Base-by-base conservation (phyloP, 2,888 invertebrate genomes). In the Cataglyphis rosenhaueri region DNA sequence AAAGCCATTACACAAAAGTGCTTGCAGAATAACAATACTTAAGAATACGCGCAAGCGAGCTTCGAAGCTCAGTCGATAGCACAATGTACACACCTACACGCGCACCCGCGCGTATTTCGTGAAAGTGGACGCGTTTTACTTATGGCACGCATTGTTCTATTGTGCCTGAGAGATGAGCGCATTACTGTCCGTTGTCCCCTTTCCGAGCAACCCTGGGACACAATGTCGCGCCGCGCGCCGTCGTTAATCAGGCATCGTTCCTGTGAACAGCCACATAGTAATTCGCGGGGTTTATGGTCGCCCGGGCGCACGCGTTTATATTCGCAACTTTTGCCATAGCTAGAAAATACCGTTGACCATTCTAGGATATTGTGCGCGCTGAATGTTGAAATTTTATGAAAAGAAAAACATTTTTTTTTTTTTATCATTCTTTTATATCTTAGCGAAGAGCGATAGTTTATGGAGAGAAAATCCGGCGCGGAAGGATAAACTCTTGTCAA, bases 121-220 rank as follows among this genome's bases (percentile, higher is more conserved):
- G 90, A 84, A 90, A 88, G 90, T 83, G 83, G 87, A 87, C 88
- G 91, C 89, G 90, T 91, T 90, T 90, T 90, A 90, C 91, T 90
- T 89, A 90, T 88, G 90, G 90, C 87, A 88, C 88, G 90, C 91
- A 90, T 90, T 90, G 90, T 90, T 91, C 90, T 89, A 90, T 90
- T 90, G 90, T 90, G 84, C 86, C 82, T 83, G 90, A 90, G 88
- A 90, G 90, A 90, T 90, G 90, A 90, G 90, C 90, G 90, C 90
- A 90, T 90, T 90, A 90, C 90, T 91, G 91, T 89, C 90, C 91
- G 91, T 90, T 90, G 90, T 91, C 91, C 91, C 91, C 88, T 87
- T 89, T 89, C 87, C 89, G 87, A 90, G 88, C 89, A 90, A 88
- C 89, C 89, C 89, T 79, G 85, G 87, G 90, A 90, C 90, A 90